Base-by-base conservation (phyloP, 2,888 invertebrate genomes). In the Stenichneumon culpator region DNA sequence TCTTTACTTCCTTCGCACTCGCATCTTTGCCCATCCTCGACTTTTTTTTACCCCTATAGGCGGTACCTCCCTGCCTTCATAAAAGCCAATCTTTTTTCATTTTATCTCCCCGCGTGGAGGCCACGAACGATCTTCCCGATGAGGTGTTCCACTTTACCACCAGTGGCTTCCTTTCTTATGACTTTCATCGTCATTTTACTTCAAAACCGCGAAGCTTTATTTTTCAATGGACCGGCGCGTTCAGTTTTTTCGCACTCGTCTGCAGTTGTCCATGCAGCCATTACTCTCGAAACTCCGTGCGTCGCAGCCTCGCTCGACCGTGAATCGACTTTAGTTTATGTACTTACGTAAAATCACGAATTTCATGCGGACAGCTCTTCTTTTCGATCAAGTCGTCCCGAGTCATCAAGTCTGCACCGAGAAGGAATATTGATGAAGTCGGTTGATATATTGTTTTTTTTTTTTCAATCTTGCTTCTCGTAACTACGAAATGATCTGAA, bases 121-220 rank as follows among this genome's bases (percentile, higher is more conserved):
- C 52, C 69, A 73, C 68, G 60, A 84, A 80, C 68, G 84, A 84
- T 84, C 77, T 81, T 72, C 72, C 25, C 84, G 77, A 84, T 77
- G 80, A 75, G 75, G 75, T 69, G 72, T 84, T 84, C 68, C 84
- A 81, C 77, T 84, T 81, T 78, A 73, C 68, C 67, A 63, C 68
- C 73, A 68, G 63, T 84, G 63, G 72, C 77, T 80, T 80, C 68
- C 73, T 77, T 50, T 52, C 67, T 60, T 60, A 72, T 60, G 19
- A 11, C 69, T 60, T 47, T 67, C 19, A 50, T 72, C 67, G 52
- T 65, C 44, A 5, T 72, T 72, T 36, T 22, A 67, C 50, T 72
- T 32, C 54, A 9, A 19, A 57, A 39, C 72, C 28, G 39, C 32
- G 44, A 14, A 32, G 52, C 75, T 74, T 36, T 81, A 39, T 68